A percentile compares a stretch with the other conserved stretches of the same genome.
Evolutionary conservation across 1,140 invertebrate genomes (phyloP).

Genomic region (Araneus ventricosus): DNA sequence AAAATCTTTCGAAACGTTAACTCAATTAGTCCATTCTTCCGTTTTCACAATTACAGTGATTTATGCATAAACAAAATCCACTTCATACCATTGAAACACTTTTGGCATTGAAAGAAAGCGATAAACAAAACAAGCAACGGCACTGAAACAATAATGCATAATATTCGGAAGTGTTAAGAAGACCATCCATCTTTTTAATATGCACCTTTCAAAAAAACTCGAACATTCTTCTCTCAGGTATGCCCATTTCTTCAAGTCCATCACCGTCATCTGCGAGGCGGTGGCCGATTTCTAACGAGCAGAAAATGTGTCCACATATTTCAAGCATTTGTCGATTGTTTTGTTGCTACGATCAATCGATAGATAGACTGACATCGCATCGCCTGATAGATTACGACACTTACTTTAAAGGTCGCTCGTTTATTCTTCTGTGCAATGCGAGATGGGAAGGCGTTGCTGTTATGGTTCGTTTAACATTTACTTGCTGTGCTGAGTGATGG

Average conservation of each 20-base stretch:
- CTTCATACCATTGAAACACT: background rate
- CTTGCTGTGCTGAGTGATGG: background rate
- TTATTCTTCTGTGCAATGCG: background rate
- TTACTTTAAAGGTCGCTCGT: conserved; percentile 19
- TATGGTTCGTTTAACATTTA: background rate
- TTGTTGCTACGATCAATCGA: conserved; percentile 8
- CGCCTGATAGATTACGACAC: conserved; percentile 11
- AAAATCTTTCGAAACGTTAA: background rate
- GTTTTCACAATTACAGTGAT: background rate
- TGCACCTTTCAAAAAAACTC: background rate
- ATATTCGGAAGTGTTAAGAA: background rate
- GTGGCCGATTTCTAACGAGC: background rate
- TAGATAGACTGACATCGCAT: background rate
- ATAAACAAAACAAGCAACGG: background rate
- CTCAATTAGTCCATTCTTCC: background rate
- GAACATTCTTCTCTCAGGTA: background rate
- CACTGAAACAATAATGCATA: background rate
- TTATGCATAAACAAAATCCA: background rate
- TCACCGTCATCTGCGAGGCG: background rate
- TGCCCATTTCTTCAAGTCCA: background rate
- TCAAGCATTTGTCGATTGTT: conserved; percentile 5
- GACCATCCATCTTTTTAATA: background rate
- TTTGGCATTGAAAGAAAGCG: background rate
- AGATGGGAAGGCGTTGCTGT: background rate
- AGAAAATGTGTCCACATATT: background rate